A percentile compares a stretch with the other conserved stretches of the same genome.
phyloP scores from a whole-genome alignment of 1,140 invertebrate species.

The Tigriopus japonicus region DNA sequence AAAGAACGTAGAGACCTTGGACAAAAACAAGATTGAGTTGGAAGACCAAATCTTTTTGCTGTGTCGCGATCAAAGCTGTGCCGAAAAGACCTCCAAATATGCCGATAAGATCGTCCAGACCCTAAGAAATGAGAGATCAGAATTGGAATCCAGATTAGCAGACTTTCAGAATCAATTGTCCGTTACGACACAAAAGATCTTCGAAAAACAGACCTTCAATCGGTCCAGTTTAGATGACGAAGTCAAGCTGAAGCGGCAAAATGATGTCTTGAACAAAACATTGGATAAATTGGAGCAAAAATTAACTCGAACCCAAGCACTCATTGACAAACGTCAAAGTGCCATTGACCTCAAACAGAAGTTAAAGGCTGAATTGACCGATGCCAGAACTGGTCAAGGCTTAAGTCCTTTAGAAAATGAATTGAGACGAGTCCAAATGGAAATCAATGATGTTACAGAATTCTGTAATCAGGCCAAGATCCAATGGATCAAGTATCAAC shows the following conservation, averaged over 20 bases:
- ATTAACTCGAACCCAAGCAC: not conserved
- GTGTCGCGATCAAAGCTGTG: not conserved
- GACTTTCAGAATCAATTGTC: not conserved
- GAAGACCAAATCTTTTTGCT: not conserved
- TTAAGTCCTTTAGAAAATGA: not conserved
- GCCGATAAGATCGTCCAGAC: not conserved
- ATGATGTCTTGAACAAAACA: not conserved
- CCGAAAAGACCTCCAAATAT: not conserved
- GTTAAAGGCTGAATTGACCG: not conserved
- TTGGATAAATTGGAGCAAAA: not conserved
- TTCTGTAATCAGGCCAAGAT: not conserved
- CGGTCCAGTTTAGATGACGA: not conserved
- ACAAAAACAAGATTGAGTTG: not conserved
- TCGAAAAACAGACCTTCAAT: not conserved
- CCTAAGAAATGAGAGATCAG: not conserved
- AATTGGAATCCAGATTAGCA: not conserved
- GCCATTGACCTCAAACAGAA: not conserved
- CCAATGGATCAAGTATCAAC: slow-evolving; percentile 7
- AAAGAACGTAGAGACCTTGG: not conserved
- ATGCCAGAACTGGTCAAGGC: not conserved
- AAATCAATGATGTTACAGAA: not conserved
- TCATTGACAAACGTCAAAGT: not conserved
- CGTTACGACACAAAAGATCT: not conserved
- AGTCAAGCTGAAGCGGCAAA: not conserved
- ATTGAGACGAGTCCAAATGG: not conserved